Percentiles rank a stretch among this genome's conserved stretches.
Evolutionary conservation across 1,140 invertebrate species (phyloP).

Genomic region (Chironomus striatipennis): DNA sequence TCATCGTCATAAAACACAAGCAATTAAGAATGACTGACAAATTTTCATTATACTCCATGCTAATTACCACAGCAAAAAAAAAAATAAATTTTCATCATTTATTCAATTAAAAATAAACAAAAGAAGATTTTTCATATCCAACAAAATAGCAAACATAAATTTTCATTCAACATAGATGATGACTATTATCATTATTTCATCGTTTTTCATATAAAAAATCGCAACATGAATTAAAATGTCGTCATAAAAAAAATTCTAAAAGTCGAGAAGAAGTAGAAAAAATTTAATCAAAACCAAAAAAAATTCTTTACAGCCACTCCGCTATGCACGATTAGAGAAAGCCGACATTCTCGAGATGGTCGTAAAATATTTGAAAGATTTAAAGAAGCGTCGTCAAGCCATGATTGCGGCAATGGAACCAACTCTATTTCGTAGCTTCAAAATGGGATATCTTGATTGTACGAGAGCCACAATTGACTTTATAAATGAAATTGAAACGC

Average conservation of each 20-base stretch:
- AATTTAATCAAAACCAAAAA: constrained; percentile 5
- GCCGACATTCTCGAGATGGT: constrained; percentile 19
- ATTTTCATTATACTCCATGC: no score
- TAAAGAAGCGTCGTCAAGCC: neutral
- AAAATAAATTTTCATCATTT: no score
- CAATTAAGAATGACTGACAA: no score
- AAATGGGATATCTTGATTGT: constrained; percentile 18
- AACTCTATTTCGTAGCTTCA: neutral
- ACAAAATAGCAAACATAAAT: no score
- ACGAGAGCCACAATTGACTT: constrained; percentile 11
- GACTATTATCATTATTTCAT: no score
- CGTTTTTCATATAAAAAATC: neutral
- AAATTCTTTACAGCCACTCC: neutral
- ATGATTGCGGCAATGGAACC: constrained; percentile 14
- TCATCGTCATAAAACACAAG: no score
- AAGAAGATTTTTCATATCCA: no score
- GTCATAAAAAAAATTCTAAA: neutral
- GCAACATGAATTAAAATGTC: neutral
- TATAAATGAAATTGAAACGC: constrained; percentile 18
- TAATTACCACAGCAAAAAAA: no score
- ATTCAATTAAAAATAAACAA: no score
- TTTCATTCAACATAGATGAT: no score
- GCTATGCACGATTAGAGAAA: constrained; percentile 9
- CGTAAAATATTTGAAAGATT: neutral
- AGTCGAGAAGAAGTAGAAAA: neutral